These are phyloP conservation scores for Thamnophis elegans DNA, from an alignment of 2,797 vertebrate species.

Conservation along the genomic window DNA sequence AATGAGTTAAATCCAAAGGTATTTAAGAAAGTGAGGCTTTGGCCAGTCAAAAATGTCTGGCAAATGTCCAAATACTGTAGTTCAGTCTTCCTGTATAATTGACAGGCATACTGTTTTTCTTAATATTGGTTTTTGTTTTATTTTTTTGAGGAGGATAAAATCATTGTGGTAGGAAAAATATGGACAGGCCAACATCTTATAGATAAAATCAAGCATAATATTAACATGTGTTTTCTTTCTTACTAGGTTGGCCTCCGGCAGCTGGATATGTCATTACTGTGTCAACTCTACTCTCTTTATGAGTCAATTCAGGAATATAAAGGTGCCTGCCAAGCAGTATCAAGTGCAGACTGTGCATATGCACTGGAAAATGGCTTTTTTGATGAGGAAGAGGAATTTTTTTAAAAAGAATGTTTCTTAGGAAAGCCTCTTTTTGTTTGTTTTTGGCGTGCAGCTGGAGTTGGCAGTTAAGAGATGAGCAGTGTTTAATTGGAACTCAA, in stretches of 20 bases:
- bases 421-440: neutral
- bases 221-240: slow-evolving; percentile 18
- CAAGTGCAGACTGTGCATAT: slow-evolving; percentile 81
- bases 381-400: slow-evolving; percentile 92
- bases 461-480: slow-evolving; percentile 1
- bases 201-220: slow-evolving; percentile 5
- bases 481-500: slow-evolving; percentile 44
- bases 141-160: neutral
- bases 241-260: slow-evolving; percentile 92
- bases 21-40: neutral
- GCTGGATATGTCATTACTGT: slow-evolving; percentile 97
- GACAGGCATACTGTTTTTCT: slow-evolving; percentile 1
- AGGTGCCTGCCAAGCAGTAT: slow-evolving; percentile 91
- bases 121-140: neutral
- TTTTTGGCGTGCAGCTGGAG: slow-evolving; percentile 17
- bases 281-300: slow-evolving; percentile 96
- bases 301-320: slow-evolving; percentile 99
- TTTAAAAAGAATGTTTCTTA: slow-evolving; percentile 68
- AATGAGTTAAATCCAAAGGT: neutral
- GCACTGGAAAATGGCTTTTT: slow-evolving; percentile 93
- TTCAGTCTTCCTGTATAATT: neutral
- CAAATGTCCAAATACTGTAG: neutral
- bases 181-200: neutral
- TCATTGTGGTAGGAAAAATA: neutral
- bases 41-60: neutral